phyloP scores from a whole-genome alignment of 2,888 invertebrate species.

The Tachina grossa region DNA sequence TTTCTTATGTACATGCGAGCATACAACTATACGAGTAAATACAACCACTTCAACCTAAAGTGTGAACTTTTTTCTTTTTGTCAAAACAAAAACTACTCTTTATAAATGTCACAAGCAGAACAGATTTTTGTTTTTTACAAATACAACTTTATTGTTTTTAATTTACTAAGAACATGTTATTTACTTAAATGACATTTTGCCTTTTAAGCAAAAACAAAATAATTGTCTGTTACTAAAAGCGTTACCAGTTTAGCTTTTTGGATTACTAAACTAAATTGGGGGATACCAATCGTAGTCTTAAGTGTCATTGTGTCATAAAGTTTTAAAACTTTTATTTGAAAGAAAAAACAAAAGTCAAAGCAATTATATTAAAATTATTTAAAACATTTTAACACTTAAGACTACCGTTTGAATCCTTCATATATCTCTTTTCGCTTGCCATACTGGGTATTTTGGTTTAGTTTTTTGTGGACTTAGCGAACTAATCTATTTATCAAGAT shows the following conservation, averaged over 20 bases:
- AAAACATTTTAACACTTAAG: no score
- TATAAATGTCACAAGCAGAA: constrained; percentile 28
- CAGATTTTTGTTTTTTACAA: neutral
- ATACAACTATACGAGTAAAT: neutral
- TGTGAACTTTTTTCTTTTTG: neutral
- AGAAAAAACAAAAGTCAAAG: neutral
- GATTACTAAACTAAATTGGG: no score
- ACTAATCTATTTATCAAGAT: no score
- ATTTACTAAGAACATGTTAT: constrained; percentile 22
- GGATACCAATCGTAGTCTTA: no score
- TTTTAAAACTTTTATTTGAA: no score
- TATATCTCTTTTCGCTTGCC: no score
- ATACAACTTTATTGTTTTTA: constrained; percentile 3
- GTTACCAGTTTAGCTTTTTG: no score
- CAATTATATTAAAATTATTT: no score
- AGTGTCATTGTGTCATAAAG: no score
- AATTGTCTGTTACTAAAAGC: constrained; percentile 10
- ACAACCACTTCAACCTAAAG: constrained; percentile 4
- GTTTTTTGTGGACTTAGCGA: no score
- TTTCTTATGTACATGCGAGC: neutral
- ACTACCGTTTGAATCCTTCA: no score
- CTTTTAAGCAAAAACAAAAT: constrained; percentile 8
- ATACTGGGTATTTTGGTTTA: no score
- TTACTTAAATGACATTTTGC: constrained; percentile 28
- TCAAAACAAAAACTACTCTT: neutral